phyloP scores from a whole-genome alignment of 1,140 invertebrate genomes.

The Intoshia linei region DNA sequence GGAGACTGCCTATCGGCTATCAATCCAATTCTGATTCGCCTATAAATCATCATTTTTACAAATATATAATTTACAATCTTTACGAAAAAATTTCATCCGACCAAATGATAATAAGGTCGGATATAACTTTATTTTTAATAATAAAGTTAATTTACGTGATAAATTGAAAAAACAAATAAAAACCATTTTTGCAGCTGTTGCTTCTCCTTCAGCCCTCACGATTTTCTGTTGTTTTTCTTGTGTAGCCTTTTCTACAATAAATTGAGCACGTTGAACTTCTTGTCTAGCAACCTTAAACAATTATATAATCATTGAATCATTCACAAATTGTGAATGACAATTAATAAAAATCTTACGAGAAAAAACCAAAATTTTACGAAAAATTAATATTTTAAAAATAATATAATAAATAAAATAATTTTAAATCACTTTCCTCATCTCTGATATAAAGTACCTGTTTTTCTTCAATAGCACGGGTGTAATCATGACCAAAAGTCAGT shows the following conservation, averaged over 20 bases:
- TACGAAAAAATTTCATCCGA: too few relatives aligned
- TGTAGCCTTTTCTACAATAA: slow-evolving; percentile 77
- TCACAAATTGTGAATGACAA: too few relatives aligned
- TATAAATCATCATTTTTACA: too few relatives aligned
- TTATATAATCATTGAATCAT: background rate
- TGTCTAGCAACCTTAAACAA: slow-evolving; percentile 49
- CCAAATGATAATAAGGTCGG: too few relatives aligned
- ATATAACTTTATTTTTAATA: too few relatives aligned
- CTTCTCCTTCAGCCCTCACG: slow-evolving; percentile 96
- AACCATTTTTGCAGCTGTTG: slow-evolving; percentile 47
- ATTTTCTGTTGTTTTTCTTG: slow-evolving; percentile 96
- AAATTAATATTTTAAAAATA: background rate
- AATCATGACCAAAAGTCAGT: slow-evolving; percentile 86
- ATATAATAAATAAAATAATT: background rate
- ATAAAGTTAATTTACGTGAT: too few relatives aligned
- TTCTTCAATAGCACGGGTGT: slow-evolving; percentile 91
- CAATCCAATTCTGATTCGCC: too few relatives aligned
- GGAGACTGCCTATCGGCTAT: too few relatives aligned
- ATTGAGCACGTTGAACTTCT: slow-evolving; percentile 86
- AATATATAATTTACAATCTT: too few relatives aligned
- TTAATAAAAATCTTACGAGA: background rate
- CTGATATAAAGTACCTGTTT: slow-evolving; percentile 38
- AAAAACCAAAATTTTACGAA: background rate
- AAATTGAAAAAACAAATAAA: too few relatives aligned
- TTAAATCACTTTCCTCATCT: background rate